These are phyloP conservation scores for Bovichtus diacanthus DNA, from an alignment of 2,797 vertebrate genomes.

Conservation along the genomic window DNA sequence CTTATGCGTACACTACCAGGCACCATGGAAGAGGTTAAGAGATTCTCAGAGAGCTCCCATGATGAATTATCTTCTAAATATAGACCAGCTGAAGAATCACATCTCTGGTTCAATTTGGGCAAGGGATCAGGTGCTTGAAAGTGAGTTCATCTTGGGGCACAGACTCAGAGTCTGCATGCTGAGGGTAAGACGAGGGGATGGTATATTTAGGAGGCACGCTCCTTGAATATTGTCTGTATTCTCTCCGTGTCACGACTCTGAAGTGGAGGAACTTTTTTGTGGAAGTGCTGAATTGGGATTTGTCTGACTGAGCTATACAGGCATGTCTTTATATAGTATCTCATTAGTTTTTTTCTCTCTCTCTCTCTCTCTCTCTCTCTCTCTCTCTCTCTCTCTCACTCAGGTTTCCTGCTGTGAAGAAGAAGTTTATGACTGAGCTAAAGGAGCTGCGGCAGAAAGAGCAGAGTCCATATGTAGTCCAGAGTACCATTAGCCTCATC, in stretches of 20 bases:
- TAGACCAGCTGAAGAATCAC: constrained; percentile 71
- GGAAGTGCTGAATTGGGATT: constrained; percentile 55
- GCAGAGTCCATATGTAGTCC: constrained; percentile 93
- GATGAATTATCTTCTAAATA: constrained; percentile 75
- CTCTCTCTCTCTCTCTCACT: constrained; percentile 10
- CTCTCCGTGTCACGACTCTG: constrained; percentile 21
- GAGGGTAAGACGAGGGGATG: constrained; percentile 20
- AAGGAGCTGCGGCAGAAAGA: constrained; percentile 97
- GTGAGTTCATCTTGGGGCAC: constrained; percentile 53
- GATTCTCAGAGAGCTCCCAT: constrained; percentile 50
- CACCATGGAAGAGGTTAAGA: constrained; percentile 38
- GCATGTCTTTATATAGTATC: constrained; percentile 50
- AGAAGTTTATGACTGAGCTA: constrained; percentile 96
- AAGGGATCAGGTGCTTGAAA: constrained; percentile 55
- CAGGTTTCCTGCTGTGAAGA: constrained; percentile 98
- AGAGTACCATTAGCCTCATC: constrained; percentile 97
- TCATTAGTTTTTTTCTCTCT: constrained; percentile 9
- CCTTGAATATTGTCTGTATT: constrained; percentile 30
- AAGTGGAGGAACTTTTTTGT: constrained; percentile 22
- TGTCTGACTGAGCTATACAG: constrained; percentile 36
- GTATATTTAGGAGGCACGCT: constrained; percentile 54
- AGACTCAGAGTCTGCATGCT: constrained; percentile 44
- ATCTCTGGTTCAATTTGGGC: constrained; percentile 66
- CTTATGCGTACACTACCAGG: constrained; percentile 1
- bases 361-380: constrained; percentile 23